Conservation (phyloP, 64 coral and sea anemone species). For the Stylophora pistillata region DNA sequence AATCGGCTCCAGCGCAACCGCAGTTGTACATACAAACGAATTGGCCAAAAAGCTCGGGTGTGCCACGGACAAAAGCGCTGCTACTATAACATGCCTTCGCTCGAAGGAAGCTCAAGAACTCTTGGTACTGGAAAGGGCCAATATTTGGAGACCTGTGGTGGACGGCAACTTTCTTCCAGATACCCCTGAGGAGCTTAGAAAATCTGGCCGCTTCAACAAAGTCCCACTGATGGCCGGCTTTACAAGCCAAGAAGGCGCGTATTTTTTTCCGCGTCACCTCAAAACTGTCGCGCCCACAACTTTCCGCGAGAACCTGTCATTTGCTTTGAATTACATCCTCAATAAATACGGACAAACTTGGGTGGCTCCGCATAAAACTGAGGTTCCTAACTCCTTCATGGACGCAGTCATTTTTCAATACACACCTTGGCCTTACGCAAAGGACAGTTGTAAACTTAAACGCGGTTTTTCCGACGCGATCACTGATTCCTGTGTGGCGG, state of each 20-base stretch:
- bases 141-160: constrained; percentile 71
- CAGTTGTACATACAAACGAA: background rate
- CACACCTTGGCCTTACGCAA: constrained; percentile 63
- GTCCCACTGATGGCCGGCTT: constrained; percentile 64
- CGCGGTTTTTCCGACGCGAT: constrained; percentile 38
- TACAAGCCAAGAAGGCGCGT: constrained; percentile 74
- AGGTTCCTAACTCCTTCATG: background rate
- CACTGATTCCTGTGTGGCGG: constrained; percentile 63
- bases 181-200: constrained; percentile 57
- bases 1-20: background rate
- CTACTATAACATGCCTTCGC: constrained; percentile 34
- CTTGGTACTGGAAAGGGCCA: background rate
- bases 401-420: constrained; percentile 52
- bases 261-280: constrained; percentile 4
- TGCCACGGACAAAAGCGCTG: constrained; percentile 7
- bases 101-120: constrained; percentile 18
- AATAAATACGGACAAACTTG: constrained; percentile 19
- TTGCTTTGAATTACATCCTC: background rate
- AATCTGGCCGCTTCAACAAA: constrained; percentile 43
- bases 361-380: background rate
- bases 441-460: background rate
- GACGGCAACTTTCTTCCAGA: constrained; percentile 66
- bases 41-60: constrained; percentile 13
- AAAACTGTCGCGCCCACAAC: background rate
- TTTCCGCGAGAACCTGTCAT: background rate